These are phyloP conservation scores for Dolichomitus sp. DNA, from an alignment of 2,888 invertebrate genomes.

Conservation along the genomic window DNA sequence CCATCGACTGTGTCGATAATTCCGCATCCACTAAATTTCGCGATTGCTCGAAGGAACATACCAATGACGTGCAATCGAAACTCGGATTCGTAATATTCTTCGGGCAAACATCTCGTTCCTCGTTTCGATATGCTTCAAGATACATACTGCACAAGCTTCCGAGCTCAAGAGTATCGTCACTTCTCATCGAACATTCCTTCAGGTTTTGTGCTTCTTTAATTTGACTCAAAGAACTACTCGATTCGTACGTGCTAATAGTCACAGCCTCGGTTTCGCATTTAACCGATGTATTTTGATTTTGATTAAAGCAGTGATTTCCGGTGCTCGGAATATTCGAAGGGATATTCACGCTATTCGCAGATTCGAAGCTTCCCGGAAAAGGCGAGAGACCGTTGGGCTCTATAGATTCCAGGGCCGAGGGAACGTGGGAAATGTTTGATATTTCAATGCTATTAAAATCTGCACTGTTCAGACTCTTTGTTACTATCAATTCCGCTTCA, in stretches of 20 bases:
- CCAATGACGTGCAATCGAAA: constrained; percentile 63
- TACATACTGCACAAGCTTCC: constrained; percentile 75
- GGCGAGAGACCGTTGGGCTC: neutral
- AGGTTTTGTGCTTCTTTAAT: constrained; percentile 19
- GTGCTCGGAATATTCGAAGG: neutral
- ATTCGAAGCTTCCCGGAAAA: constrained; percentile 5
- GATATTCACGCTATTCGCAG: neutral
- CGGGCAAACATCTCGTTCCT: constrained; percentile 60
- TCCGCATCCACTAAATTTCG: neutral
- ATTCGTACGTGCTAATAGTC: neutral
- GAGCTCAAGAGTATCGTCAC: constrained; percentile 41
- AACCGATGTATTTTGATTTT: constrained; percentile 26
- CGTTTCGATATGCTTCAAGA: constrained; percentile 70
- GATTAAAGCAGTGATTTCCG: neutral
- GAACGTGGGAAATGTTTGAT: constrained; percentile 10
- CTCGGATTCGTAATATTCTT: constrained; percentile 61
- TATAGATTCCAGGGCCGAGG: constrained; percentile 2
- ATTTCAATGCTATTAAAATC: constrained; percentile 34
- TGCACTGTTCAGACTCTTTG: constrained; percentile 36
- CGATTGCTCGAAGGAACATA: constrained; percentile 51
- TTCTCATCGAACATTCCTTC: constrained; percentile 1
- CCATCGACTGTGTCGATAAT: neutral
- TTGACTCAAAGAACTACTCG: constrained; percentile 13
- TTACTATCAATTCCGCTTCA: constrained; percentile 22
- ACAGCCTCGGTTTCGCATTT: constrained; percentile 16